A percentile compares a stretch with the other conserved stretches of the same genome.
These are phyloP conservation scores for Dromiciops gliroides DNA, from an alignment of 2,113 vertebrate species.

Conservation along the genomic window DNA sequence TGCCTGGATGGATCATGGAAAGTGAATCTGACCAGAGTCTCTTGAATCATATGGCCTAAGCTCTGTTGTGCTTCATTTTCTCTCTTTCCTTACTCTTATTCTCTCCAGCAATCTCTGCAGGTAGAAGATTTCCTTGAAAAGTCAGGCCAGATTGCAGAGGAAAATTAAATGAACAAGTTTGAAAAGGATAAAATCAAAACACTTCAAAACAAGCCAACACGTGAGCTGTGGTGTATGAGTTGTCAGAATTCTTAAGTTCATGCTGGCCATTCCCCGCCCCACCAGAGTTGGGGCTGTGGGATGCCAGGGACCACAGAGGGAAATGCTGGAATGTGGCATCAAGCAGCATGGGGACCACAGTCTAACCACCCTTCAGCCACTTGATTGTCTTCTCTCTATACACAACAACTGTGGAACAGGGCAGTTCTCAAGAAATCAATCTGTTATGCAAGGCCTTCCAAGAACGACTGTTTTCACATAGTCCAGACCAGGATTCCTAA, in stretches of 20 bases:
- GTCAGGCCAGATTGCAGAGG: not conserved
- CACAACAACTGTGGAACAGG: not conserved
- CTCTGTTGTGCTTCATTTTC: not conserved
- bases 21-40: rapidly evolving
- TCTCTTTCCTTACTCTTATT: no score
- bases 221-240: not conserved
- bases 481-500: not conserved
- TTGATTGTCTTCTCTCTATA: not conserved
- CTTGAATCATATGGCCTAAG: rapidly evolving
- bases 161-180: not conserved
- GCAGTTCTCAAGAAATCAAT: not conserved
- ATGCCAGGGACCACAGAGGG: not conserved
- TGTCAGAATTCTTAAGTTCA: not conserved
- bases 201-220: not conserved
- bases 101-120: rapidly evolving
- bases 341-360: not conserved
- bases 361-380: no score
- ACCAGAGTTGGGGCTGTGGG: not conserved
- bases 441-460: not conserved
- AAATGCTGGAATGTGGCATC: not conserved
- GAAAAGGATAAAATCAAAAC: rapidly evolving
- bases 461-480: not conserved
- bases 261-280: no score
- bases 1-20: not conserved
- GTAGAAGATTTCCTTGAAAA: not conserved